phyloP scores from a whole-genome alignment of 2,113 vertebrate species.

The Sardina pilchardus region DNA sequence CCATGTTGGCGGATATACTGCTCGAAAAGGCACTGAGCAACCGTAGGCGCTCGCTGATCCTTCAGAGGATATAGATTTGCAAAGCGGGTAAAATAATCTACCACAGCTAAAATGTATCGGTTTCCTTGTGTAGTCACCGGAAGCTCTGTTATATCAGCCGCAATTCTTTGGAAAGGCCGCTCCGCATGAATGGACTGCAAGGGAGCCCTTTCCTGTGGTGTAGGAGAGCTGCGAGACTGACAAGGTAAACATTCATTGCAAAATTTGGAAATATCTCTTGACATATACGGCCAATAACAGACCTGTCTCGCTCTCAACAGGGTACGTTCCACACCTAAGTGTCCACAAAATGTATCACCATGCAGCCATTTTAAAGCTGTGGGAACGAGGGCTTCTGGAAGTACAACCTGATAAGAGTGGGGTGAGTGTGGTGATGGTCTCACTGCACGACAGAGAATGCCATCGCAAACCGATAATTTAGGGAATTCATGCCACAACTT shows the following conservation, averaged over 20 bases:
- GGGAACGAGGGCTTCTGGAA: neutral
- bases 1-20: neutral
- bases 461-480: neutral
- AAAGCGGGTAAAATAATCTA: neutral
- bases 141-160: neutral
- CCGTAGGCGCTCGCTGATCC: neutral
- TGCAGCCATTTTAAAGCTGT: neutral
- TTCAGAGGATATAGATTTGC: neutral
- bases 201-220: constrained; percentile 21
- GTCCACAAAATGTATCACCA: constrained; percentile 26
- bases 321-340: constrained; percentile 21
- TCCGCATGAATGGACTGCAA: constrained; percentile 35
- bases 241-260: constrained; percentile 37
- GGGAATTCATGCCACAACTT: neutral
- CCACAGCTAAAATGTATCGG: neutral
- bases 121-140: neutral
- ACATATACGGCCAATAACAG: constrained; percentile 45
- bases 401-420: neutral
- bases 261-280: constrained; percentile 37
- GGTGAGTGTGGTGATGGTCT: neutral
- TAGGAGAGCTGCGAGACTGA: constrained; percentile 23
- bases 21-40: neutral
- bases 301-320: constrained; percentile 24
- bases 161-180: constrained; percentile 25
- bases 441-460: neutral